Percentiles rank a stretch among this genome's conserved stretches.
phyloP scores from a whole-genome alignment of 2,113 vertebrate species.

The Neodon shergylaensis region DNA sequence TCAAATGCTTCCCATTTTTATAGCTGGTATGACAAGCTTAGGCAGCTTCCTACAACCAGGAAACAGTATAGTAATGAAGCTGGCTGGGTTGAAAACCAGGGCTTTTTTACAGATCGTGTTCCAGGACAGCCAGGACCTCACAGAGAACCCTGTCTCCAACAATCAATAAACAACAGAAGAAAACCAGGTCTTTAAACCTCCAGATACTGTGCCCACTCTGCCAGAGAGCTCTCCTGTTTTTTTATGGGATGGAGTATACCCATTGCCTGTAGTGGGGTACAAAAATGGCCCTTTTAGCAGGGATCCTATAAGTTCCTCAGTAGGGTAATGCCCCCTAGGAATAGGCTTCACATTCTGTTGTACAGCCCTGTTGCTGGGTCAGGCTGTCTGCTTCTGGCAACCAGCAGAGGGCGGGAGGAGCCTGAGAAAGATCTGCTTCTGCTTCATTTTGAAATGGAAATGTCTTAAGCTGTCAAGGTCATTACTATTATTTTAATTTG shows the following conservation, averaged over 20 bases:
- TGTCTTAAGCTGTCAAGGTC: conserved; percentile 44
- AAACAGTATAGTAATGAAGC: not conserved
- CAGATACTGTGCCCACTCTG: conserved; percentile 19
- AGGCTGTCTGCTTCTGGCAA: conserved; percentile 28
- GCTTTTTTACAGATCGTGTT: not conserved
- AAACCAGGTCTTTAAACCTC: conserved; percentile 34
- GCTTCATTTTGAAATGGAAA: conserved; percentile 65
- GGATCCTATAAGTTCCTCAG: conserved; percentile 7
- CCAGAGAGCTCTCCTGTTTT: not conserved
- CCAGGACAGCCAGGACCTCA: not conserved
- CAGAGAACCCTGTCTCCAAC: not conserved
- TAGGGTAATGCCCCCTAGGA: not conserved
- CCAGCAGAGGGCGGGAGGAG: conserved; percentile 72
- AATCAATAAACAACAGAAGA: not conserved
- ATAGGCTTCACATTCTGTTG: not conserved
- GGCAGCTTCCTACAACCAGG: not conserved
- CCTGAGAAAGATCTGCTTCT: conserved; percentile 53
- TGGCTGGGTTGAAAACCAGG: not conserved
- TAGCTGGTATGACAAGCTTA: conserved; percentile 40
- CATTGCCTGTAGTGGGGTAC: conserved; percentile 2
- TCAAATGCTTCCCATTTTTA: not conserved
- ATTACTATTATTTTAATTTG: conserved; percentile 10
- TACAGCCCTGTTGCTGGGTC: conserved; percentile 1
- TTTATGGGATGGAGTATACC: not conserved
- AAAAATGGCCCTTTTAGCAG: conserved; percentile 16